phyloP scores from a whole-genome alignment of 2,113 vertebrate species.

The Dipodomys stephensi region DNA sequence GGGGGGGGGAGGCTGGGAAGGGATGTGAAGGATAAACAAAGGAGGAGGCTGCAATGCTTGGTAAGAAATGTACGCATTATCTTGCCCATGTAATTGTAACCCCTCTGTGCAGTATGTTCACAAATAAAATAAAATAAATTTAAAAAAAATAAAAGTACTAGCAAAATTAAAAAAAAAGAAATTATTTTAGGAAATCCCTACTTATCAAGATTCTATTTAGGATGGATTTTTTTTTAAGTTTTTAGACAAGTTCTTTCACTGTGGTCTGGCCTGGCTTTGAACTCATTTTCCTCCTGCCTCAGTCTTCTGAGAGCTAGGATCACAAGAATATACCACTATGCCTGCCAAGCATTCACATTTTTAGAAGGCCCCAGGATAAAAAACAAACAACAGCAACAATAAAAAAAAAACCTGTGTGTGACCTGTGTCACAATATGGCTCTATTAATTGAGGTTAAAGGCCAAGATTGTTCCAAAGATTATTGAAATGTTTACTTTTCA shows the following conservation, averaged over 20 bases:
- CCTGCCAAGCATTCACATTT: background rate
- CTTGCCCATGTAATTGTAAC: too few relatives aligned
- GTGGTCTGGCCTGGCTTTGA: background rate
- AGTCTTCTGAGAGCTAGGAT: background rate
- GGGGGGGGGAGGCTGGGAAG: too few relatives aligned
- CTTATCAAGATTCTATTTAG: background rate
- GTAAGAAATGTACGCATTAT: too few relatives aligned
- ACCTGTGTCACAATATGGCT: background rate
- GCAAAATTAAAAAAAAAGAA: too few relatives aligned
- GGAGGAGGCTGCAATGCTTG: too few relatives aligned
- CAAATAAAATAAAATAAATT: too few relatives aligned
- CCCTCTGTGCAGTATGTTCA: too few relatives aligned
- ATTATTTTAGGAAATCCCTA: too few relatives aligned
- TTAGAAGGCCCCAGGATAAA: background rate
- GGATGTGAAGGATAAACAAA: too few relatives aligned
- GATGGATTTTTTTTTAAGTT: background rate
- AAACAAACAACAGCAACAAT: background rate
- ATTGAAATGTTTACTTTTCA: constrained; percentile 38
- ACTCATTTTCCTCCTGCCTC: background rate
- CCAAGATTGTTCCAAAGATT: constrained; percentile 41
- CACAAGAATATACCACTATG: background rate
- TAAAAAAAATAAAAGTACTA: too few relatives aligned
- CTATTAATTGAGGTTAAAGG: constrained; percentile 19
- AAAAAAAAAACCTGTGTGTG: too few relatives aligned
- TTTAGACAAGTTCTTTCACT: background rate